A percentile compares a stretch with the other conserved stretches of the same genome.
Evolutionary conservation across 2,888 invertebrate species (phyloP).

Genomic region (Parthenolecanium corni): DNA sequence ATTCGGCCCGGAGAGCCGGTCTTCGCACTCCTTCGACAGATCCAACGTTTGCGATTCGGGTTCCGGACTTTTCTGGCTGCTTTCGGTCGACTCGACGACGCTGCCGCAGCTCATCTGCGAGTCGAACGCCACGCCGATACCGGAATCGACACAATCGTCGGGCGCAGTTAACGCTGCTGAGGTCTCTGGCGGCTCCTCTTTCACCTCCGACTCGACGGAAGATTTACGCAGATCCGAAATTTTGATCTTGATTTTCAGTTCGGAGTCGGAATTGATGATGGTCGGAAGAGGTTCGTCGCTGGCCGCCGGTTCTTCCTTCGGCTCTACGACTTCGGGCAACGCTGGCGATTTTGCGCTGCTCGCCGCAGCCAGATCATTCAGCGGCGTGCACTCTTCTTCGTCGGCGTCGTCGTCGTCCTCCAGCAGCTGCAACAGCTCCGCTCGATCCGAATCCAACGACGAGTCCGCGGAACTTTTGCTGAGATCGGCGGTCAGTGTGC

Average conservation of each 20-base stretch:
- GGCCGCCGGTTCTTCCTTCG: neutral
- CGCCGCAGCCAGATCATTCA: neutral
- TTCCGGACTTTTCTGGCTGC: neutral
- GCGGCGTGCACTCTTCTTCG: constrained; percentile 8
- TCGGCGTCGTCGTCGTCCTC: constrained; percentile 31
- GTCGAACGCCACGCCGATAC: constrained; percentile 5
- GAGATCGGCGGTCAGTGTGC: neutral
- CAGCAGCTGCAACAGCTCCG: constrained; percentile 28
- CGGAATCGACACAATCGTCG: constrained; percentile 14
- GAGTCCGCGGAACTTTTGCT: neutral
- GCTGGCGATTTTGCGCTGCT: neutral
- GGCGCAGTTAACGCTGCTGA: neutral
- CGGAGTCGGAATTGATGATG: constrained; percentile 3
- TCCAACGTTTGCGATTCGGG: neutral
- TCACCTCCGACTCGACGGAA: neutral
- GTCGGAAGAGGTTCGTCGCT: neutral
- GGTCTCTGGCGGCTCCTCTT: neutral
- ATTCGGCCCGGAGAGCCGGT: neutral
- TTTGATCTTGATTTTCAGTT: constrained; percentile 21
- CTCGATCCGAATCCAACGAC: constrained; percentile 23
- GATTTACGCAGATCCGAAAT: constrained; percentile 10
- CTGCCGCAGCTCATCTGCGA: neutral
- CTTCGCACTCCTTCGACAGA: neutral
- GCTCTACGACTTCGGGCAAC: neutral
- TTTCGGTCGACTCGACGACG: neutral